These are phyloP conservation scores for Dermolepida albohirtum DNA, from an alignment of 2,888 invertebrate species.

Conservation along the genomic window DNA sequence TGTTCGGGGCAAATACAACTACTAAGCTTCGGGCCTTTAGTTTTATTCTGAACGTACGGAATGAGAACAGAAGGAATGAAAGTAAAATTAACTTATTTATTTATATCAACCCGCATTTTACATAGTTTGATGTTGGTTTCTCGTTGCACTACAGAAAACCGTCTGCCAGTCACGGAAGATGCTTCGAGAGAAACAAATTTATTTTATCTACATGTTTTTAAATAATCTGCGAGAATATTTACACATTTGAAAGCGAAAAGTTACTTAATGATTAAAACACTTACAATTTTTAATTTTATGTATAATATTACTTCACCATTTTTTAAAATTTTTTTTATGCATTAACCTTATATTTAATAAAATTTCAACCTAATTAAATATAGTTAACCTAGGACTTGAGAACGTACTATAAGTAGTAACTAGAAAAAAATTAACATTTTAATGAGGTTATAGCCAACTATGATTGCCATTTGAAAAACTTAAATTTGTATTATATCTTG, in stretches of 20 bases:
- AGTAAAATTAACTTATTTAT: slow-evolving; percentile 30
- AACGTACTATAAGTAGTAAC: too few species aligned
- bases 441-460: too few species aligned
- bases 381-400: too few species aligned
- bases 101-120: slow-evolving; percentile 27
- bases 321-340: too few species aligned
- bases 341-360: too few species aligned
- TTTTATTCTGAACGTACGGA: slow-evolving; percentile 21
- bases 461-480: too few species aligned
- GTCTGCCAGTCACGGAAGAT: slow-evolving; percentile 10
- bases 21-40: slow-evolving; percentile 9
- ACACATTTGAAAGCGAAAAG: not conserved
- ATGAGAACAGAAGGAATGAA: slow-evolving; percentile 26
- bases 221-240: not conserved
- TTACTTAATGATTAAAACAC: not conserved
- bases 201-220: too few species aligned
- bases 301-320: too few species aligned
- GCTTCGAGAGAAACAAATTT: not conserved
- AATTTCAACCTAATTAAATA: too few species aligned
- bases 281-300: too few species aligned
- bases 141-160: not conserved
- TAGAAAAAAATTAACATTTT: too few species aligned
- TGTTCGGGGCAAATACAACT: not conserved
- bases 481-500: too few species aligned
- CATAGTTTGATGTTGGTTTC: slow-evolving; percentile 10